Evolutionary conservation across 2,888 invertebrate species (phyloP).

Genomic region (Cynaeus angustus): DNA sequence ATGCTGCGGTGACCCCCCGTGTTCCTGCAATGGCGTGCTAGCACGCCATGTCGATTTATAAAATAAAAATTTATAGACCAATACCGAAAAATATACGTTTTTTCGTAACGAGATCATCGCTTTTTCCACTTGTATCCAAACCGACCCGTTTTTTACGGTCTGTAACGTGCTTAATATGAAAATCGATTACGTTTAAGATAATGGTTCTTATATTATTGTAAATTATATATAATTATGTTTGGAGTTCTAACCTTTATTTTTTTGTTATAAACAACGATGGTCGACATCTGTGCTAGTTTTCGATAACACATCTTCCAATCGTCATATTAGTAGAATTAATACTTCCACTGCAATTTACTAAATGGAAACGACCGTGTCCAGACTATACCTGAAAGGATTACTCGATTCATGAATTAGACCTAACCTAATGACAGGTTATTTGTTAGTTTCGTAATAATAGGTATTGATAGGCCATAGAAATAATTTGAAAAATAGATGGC

Average conservation of each 20-base stretch:
- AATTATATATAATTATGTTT: slow-evolving; percentile 61
- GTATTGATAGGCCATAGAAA: slow-evolving; percentile 54
- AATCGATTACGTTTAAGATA: slow-evolving; percentile 52
- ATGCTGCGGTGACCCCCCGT: slow-evolving; percentile 52
- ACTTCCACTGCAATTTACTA: slow-evolving; percentile 35
- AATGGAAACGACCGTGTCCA: slow-evolving; percentile 30
- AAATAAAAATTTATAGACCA: slow-evolving; percentile 50
- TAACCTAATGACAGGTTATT: slow-evolving; percentile 57
- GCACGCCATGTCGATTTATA: slow-evolving; percentile 52
- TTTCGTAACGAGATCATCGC: slow-evolving; percentile 9
- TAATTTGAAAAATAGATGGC: slow-evolving; percentile 47
- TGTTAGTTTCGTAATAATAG: slow-evolving; percentile 57
- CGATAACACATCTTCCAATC: slow-evolving; percentile 58
- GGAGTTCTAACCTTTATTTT: slow-evolving; percentile 49
- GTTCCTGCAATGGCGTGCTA: slow-evolving; percentile 49
- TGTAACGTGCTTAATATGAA: slow-evolving; percentile 29
- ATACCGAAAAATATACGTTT: slow-evolving; percentile 42
- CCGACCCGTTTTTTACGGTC: slow-evolving; percentile 15
- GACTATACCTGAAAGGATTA: slow-evolving; percentile 45
- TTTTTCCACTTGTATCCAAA: slow-evolving; percentile 6
- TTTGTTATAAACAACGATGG: slow-evolving; percentile 42
- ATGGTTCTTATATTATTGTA: slow-evolving; percentile 49
- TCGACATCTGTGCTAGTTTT: slow-evolving; percentile 55
- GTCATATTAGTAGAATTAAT: slow-evolving; percentile 56
- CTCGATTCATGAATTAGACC: slow-evolving; percentile 39